Conservation (phyloP, 2,113 vertebrate species). For the Gasterosteus aculeatus region DNA sequence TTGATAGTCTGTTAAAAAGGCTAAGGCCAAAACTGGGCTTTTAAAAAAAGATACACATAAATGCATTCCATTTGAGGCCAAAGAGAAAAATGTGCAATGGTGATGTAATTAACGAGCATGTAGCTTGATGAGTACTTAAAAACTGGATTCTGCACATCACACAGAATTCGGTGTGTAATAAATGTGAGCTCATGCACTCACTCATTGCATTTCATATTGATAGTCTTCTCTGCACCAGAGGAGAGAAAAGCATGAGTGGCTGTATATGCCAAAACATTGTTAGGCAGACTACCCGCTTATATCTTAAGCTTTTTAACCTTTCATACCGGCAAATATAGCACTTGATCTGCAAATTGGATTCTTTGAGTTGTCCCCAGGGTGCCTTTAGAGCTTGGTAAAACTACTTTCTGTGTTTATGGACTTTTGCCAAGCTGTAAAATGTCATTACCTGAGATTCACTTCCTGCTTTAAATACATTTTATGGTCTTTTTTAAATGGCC, state of each 20-base stretch:
- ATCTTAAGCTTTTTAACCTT: background rate
- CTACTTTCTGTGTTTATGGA: background rate
- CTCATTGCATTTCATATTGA: background rate
- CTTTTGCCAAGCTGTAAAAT: background rate
- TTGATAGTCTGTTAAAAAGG: too few species aligned
- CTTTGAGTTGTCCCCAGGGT: background rate
- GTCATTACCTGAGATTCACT: background rate
- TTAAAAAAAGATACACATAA: too few species aligned
- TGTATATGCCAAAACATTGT: background rate
- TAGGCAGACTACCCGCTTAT: background rate
- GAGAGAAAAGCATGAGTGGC: background rate
- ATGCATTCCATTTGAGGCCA: too few species aligned
- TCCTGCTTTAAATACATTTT: background rate
- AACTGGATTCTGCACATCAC: too few species aligned
- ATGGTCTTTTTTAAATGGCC: background rate
- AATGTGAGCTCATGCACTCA: too few species aligned
- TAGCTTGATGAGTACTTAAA: too few species aligned
- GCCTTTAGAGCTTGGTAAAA: background rate
- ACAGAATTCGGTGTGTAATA: too few species aligned
- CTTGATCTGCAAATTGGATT: background rate
- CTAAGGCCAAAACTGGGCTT: too few species aligned
- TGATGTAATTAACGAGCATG: too few species aligned
- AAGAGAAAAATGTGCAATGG: too few species aligned
- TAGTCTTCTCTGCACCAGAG: background rate
- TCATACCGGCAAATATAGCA: background rate